Evolutionary conservation across 2,888 invertebrate genomes (phyloP), one percentile per base, ranked within the genome.

Genomic region (Bombylius discolor): DNA sequence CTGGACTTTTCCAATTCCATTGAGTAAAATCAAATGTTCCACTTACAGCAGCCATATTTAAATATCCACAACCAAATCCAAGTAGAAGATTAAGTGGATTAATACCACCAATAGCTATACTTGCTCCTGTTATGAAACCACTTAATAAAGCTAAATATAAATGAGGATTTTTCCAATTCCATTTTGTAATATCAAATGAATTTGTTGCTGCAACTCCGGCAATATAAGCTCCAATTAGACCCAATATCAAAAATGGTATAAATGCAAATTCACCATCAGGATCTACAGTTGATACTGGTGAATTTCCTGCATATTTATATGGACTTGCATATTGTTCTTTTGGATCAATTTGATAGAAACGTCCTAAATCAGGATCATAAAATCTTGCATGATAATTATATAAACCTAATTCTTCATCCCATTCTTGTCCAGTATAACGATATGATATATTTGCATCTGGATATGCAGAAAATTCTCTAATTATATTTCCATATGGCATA

Each of bases 371-470:
- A 1, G 64, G 64, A 48, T 65, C 65, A 47, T 64, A 65, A 6
- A 64, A 47, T 42, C 65, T 53, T 4, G 62, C 62, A 49, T 64
- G 63, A 51, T 56, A 64, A 49, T 65, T 63, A 47, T 65, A 64
- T 5, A 65, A 55, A 0, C 58, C 59, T 3, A 60, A 60, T 55
- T 65, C 64, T 36, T 62, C 56, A 49, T 65, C 65, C 56, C 55
- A 64, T 57, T 65, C 65, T 36, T 65, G 63, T 1, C 64, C 64
- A 8, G 63, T 61, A 50, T 60, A 64, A 1, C 63, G 55, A 52
- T 62, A 63, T 0, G 50, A 11, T 6, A 63, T 57, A 13, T 64
- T 58, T 3, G 52, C 53, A 12, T 57, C 56, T 5, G 47, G 32
- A 42, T 59, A 53, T 9, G 14, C 32, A 7, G 59, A 62, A 52